Base-by-base conservation (phyloP, 53 echinoderm and acorn worm species). In the Henricia sp. region DNA sequence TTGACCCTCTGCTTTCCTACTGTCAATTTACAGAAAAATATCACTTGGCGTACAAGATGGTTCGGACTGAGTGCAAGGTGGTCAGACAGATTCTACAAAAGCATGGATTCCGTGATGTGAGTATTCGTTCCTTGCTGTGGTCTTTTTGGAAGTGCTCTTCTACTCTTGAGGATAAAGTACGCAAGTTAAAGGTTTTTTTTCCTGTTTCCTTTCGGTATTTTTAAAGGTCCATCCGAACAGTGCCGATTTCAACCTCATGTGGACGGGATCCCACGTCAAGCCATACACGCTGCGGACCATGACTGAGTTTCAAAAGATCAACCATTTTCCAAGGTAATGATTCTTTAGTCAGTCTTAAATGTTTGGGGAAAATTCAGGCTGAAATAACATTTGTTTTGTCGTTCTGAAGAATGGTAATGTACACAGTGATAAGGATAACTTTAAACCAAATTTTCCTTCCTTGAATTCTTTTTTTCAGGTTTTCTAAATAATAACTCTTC, bases 221-320 rank as follows among this genome's bases (percentile, higher is more conserved):
- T 71, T 43, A 68, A 50, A 97, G 97, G 97, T 93, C 2, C 97
- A 97, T 90, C 97, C 97, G 14, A 97, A 94, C 50, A 97, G 97
- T 44, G 90, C 92, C 34, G 97, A 97, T 73, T 97, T 97, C 83
- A 97, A 97, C 74, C 65, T 97, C 32, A 97, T 92, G 82, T 97
- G 97, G 97, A 97, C 92, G 42, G 97, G 97, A 16, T 94, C 92
- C 33, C 97, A 97, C 43, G 97, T 97, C 29, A 97, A 97, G 65
- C 97, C 97, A 14, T 97, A 94, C 90, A 94, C 97, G 0, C 74
- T 97, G 0, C 77, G 97, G 35, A 92, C 92, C 68, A 72, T 97
- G 17, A 94, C 97, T 17, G 97, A 97, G 77, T 97, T 97, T 51
- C 97, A 97, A 84, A 97, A 97, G 82, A 88, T 97, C 85, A 97